Evolutionary conservation across 2,888 invertebrate genomes (phyloP).

Genomic region (Synergus laeviventris): DNA sequence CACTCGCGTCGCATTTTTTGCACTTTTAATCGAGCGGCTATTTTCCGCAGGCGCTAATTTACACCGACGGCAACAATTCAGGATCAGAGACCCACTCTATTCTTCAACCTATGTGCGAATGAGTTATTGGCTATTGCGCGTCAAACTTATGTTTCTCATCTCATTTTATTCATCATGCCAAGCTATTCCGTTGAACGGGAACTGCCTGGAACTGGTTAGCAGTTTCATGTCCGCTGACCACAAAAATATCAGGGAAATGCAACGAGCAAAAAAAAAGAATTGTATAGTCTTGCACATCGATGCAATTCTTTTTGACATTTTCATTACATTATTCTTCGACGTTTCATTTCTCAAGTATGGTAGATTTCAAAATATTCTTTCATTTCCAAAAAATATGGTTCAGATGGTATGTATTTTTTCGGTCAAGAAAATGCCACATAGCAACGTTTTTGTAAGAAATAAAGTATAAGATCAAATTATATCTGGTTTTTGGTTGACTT

Average conservation of each 20-base stretch:
- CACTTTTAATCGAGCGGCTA: constrained; percentile 37
- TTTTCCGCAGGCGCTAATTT: constrained; percentile 37
- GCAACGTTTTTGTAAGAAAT: constrained; percentile 55
- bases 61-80: constrained; percentile 37
- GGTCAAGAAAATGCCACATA: not conserved
- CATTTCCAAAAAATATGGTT: not conserved
- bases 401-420: not conserved
- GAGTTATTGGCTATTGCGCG: constrained; percentile 17
- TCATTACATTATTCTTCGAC: too few species aligned
- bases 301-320: too few species aligned
- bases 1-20: constrained; percentile 36
- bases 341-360: too few species aligned
- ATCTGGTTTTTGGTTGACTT: constrained; percentile 58
- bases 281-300: too few species aligned
- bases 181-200: not conserved
- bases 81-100: constrained; percentile 26
- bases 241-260: too few species aligned
- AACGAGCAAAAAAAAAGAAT: too few species aligned
- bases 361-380: not conserved
- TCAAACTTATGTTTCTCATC: constrained; percentile 18
- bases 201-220: too few species aligned
- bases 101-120: constrained; percentile 9
- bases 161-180: constrained; percentile 13
- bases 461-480: constrained; percentile 63
- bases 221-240: too few species aligned